Conservation (phyloP, 2,113 vertebrate species). For the Malaclemys terrapin region DNA sequence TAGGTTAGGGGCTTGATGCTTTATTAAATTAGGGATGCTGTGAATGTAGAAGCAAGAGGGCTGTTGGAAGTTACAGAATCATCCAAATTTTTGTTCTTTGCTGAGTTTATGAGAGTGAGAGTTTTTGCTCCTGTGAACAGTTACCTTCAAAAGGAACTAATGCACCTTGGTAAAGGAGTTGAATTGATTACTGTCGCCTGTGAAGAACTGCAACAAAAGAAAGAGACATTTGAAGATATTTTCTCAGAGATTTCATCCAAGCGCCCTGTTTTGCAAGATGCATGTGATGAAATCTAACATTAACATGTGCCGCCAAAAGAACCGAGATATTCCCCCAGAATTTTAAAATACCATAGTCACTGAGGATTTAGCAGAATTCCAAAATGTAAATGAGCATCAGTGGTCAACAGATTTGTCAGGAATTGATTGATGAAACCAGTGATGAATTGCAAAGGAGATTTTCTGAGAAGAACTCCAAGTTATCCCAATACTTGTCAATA, state of each 20-base stretch:
- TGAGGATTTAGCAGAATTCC: background rate
- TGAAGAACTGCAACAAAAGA: background rate
- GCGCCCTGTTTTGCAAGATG: background rate
- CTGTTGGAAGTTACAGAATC: background rate
- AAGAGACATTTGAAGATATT: background rate
- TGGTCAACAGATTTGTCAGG: background rate
- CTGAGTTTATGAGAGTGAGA: background rate
- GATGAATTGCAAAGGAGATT: background rate
- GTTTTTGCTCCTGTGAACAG: background rate
- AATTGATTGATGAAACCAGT: background rate
- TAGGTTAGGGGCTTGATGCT: background rate
- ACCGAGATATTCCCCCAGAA: background rate
- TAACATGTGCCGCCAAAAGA: background rate
- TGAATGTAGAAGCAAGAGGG: background rate
- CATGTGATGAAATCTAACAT: background rate
- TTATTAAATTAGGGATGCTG: background rate
- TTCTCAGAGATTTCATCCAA: background rate
- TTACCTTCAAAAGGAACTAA: background rate
- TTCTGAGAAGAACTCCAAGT: background rate
- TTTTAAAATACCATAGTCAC: background rate
- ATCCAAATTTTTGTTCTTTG: background rate
- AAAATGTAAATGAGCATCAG: background rate
- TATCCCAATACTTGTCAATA: background rate
- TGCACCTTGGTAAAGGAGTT: background rate
- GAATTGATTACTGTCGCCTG: background rate